Percentiles rank a stretch among this genome's conserved stretches.
These are phyloP conservation scores for Rhinichthys klamathensis DNA, from an alignment of 2,113 vertebrate genomes.

Conservation along the genomic window DNA sequence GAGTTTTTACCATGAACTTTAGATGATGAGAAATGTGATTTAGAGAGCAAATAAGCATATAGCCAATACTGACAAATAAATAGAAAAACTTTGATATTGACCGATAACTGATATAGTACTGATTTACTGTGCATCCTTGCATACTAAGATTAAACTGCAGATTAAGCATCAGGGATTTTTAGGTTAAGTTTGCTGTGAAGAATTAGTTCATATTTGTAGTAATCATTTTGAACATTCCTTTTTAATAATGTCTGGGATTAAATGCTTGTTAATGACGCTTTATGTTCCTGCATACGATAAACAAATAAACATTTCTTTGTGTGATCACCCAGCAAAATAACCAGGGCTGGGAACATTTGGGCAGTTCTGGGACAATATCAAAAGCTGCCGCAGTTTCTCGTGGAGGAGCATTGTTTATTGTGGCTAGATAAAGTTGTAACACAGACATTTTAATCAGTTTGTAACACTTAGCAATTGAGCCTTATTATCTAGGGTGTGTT, in stretches of 20 bases:
- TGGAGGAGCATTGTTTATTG: slow-evolving; percentile 67
- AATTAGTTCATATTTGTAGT: not conserved
- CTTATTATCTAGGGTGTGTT: slow-evolving; percentile 71
- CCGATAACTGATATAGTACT: not conserved
- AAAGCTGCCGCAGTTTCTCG: not conserved
- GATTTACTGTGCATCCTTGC: not conserved
- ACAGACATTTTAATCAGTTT: slow-evolving; percentile 74
- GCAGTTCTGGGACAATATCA: not conserved
- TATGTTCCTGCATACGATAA: not conserved
- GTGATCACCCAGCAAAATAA: not conserved
- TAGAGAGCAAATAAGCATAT: not conserved
- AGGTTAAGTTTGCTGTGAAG: not conserved
- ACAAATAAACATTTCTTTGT: slow-evolving; percentile 9
- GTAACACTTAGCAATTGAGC: slow-evolving; percentile 70
- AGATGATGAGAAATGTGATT: not conserved
- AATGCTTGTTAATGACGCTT: not conserved
- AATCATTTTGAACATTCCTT: not conserved
- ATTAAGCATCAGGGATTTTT: not conserved
- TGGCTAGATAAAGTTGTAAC: slow-evolving; percentile 72
- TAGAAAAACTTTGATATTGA: not conserved
- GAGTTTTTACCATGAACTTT: too few species aligned
- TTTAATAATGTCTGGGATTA: slow-evolving; percentile 12
- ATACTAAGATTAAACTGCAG: not conserved
- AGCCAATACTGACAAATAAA: not conserved
- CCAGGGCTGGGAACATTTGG: slow-evolving; percentile 28